A percentile compares a stretch with the other conserved stretches of the same genome.
These are phyloP conservation scores for Masticophis lateralis DNA, from an alignment of 2,797 vertebrate genomes.

Conservation along the genomic window DNA sequence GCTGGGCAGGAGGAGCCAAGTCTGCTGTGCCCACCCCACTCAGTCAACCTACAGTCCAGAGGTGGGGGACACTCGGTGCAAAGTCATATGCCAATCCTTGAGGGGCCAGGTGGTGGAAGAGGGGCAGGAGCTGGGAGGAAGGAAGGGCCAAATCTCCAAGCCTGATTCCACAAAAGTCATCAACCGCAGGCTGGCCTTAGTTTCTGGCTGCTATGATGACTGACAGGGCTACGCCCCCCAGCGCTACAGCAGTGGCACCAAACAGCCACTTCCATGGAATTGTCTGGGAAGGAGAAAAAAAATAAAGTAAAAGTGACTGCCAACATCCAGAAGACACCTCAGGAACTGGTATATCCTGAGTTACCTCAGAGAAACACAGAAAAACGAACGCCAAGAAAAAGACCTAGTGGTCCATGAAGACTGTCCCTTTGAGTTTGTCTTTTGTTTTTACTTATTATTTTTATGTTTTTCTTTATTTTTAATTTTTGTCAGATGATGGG, in stretches of 20 bases:
- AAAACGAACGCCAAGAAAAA: background rate
- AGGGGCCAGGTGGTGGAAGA: background rate
- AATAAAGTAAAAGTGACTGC: background rate
- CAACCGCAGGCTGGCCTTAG: conserved; percentile 47
- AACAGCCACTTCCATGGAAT: conserved; percentile 99
- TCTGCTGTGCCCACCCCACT: background rate
- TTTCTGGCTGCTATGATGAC: conserved; percentile 96
- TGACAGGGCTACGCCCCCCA: conserved; percentile 93
- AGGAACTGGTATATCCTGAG: background rate
- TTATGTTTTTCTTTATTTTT: too few species aligned
- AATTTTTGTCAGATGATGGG: too few species aligned
- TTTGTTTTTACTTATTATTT: too few species aligned
- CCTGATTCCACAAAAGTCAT: background rate
- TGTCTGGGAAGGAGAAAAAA: conserved; percentile 69
- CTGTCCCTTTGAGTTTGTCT: too few species aligned
- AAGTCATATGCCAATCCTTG: background rate
- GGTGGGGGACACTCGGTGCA: background rate
- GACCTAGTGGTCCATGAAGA: background rate
- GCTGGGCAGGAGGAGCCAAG: background rate
- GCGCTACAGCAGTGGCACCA: conserved; percentile 90
- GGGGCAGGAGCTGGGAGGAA: background rate
- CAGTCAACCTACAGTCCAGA: background rate
- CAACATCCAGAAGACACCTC: fast-evolving
- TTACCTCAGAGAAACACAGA: background rate
- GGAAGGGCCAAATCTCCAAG: background rate